phyloP scores from a whole-genome alignment of 2,113 vertebrate genomes.

The Hucho hucho region DNA sequence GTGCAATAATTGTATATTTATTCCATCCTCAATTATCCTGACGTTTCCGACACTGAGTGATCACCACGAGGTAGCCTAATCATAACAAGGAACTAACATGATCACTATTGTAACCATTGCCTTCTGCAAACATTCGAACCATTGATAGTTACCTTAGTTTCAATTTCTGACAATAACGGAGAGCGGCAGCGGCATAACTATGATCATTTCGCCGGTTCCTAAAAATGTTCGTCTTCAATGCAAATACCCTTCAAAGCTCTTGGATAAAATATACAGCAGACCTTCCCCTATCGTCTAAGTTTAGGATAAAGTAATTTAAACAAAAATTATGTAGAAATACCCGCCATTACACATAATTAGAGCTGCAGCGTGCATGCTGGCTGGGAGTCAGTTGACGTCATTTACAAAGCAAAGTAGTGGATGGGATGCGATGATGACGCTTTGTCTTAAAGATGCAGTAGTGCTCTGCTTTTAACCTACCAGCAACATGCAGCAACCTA shows the following conservation, averaged over 20 bases:
- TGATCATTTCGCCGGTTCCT: neutral
- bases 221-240: neutral
- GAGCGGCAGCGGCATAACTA: slow-evolving; percentile 32
- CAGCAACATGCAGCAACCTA: slow-evolving; percentile 7
- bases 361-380: slow-evolving; percentile 65
- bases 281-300: neutral
- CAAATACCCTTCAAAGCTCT: neutral
- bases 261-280: neutral
- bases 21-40: neutral
- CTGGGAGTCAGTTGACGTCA: slow-evolving; percentile 64
- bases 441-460: slow-evolving; percentile 62
- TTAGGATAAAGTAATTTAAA: neutral
- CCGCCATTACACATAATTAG: slow-evolving; percentile 70
- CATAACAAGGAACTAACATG: slow-evolving; percentile 3
- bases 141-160: slow-evolving; percentile 25
- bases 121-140: slow-evolving; percentile 14
- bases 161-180: slow-evolving; percentile 21
- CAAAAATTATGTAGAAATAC: slow-evolving; percentile 50
- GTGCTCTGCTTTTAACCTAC: neutral
- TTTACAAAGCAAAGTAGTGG: neutral
- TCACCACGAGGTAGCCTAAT: neutral
- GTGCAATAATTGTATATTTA: neutral
- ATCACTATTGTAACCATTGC: neutral
- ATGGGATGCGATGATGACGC: slow-evolving; percentile 22
- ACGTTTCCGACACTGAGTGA: neutral